A percentile compares a stretch with the other conserved stretches of the same genome.
phyloP scores from a whole-genome alignment of 2,888 invertebrate species.

The Drosophila merina region DNA sequence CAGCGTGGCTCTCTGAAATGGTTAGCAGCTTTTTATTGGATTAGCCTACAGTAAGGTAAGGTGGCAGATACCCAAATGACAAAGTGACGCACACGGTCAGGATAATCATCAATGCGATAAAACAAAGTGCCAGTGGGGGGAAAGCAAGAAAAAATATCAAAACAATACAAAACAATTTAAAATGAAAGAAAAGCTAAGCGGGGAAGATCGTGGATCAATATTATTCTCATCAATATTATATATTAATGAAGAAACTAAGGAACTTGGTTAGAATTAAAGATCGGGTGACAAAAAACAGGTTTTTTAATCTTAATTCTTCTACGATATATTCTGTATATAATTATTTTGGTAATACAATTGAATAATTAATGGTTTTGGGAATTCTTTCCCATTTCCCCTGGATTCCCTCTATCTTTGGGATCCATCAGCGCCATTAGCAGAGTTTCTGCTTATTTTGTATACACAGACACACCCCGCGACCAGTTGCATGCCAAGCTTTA shows the following conservation, averaged over 20 bases:
- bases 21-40: constrained; percentile 67
- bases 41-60: constrained; percentile 55
- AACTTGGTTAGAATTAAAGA: no score
- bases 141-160: background rate
- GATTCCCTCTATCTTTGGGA: background rate
- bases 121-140: background rate
- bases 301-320: no score
- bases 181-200: no score
- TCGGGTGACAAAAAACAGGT: no score
- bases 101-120: constrained; percentile 40
- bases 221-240: no score
- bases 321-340: no score
- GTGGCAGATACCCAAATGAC: constrained; percentile 42
- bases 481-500: constrained; percentile 66
- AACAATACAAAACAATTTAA: background rate
- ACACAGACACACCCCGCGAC: constrained; percentile 38
- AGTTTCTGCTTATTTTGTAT: background rate
- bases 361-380: background rate
- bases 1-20: constrained; percentile 55
- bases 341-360: no score
- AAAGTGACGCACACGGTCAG: constrained; percentile 41
- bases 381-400: background rate
- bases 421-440: background rate
- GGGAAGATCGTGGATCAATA: no score
- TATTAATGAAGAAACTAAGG: no score